Percentiles rank a stretch among this genome's conserved stretches.
Evolutionary conservation across 2,113 vertebrate genomes (phyloP).

Genomic region (Aphelocoma coerulescens): DNA sequence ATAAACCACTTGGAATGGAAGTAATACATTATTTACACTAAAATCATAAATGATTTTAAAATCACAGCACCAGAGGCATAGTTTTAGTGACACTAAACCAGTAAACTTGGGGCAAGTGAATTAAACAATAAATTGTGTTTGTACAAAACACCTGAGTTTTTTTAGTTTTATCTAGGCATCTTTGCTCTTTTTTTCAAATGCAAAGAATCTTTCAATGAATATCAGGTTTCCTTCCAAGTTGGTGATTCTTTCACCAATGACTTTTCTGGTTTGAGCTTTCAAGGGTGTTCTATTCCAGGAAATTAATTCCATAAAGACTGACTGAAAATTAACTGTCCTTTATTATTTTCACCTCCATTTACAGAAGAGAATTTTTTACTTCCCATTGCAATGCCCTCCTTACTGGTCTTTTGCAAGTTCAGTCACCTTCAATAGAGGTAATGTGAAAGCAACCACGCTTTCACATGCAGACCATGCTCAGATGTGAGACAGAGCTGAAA

Average conservation of each 20-base stretch:
- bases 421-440: not conserved
- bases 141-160: not conserved
- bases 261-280: not conserved
- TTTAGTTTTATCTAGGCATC: not conserved
- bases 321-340: not conserved
- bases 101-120: not conserved
- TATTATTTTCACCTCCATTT: not conserved
- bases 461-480: not conserved
- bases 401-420: not conserved
- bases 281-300: not conserved
- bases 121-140: not conserved
- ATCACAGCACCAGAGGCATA: not conserved
- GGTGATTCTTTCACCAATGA: not conserved
- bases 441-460: not conserved
- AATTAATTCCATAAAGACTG: not conserved
- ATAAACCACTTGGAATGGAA: not conserved
- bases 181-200: not conserved
- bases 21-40: not conserved
- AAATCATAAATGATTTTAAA: not conserved
- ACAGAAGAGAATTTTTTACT: not conserved
- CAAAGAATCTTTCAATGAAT: not conserved
- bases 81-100: not conserved
- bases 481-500: not conserved
- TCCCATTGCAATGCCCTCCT: not conserved
- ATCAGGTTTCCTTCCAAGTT: not conserved